Evolutionary conservation across 2,113 vertebrate species (phyloP).

Genomic region (Rhabdornis inornatus): DNA sequence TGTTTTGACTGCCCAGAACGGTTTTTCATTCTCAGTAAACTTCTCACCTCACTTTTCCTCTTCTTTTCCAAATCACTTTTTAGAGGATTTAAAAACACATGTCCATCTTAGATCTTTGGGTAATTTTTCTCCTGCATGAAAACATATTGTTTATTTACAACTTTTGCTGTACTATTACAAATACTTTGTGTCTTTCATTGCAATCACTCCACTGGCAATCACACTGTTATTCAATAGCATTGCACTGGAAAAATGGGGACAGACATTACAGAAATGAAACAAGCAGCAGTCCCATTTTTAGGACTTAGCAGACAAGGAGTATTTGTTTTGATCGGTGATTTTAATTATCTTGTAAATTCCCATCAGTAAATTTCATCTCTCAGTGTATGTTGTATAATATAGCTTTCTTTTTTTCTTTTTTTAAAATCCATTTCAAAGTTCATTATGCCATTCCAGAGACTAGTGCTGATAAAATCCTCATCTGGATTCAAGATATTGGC

Average conservation of each 20-base stretch:
- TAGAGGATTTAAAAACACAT: neutral
- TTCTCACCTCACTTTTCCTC: neutral
- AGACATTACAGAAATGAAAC: neutral
- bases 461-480: constrained; percentile 20
- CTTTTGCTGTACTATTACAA: neutral
- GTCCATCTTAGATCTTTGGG: neutral
- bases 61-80: neutral
- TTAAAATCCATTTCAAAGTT: constrained; percentile 6
- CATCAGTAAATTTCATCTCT: neutral
- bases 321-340: constrained; percentile 3
- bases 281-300: neutral
- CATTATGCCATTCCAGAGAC: neutral
- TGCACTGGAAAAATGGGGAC: neutral
- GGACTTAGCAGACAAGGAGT: neutral
- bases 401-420: neutral
- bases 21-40: constrained; percentile 15
- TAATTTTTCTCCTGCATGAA: neutral
- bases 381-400: neutral
- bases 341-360: neutral
- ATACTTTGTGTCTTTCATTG: neutral
- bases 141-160: neutral
- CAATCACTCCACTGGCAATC: neutral
- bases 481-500: constrained; percentile 17
- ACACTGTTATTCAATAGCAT: neutral
- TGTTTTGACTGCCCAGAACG: constrained; percentile 13